These are phyloP conservation scores for Paradisaea rubra DNA, from an alignment of 2,113 vertebrate species.

Conservation along the genomic window DNA sequence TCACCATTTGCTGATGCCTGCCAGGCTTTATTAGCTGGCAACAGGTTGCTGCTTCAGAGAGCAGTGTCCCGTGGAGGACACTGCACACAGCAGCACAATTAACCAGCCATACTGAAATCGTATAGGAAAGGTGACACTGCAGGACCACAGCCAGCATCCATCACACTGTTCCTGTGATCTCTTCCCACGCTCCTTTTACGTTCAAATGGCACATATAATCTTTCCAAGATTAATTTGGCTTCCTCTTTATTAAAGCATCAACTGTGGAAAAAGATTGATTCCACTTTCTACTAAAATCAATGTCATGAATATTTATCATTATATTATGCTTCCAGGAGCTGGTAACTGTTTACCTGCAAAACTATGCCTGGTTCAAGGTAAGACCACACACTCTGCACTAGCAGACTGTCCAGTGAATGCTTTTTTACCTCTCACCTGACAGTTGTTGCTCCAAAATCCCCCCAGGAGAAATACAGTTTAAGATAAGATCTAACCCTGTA, in stretches of 20 bases:
- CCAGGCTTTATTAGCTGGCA: slow-evolving; percentile 15
- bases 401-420: not conserved
- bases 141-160: not conserved
- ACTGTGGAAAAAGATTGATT: not conserved
- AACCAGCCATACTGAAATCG: not conserved
- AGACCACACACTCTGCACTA: not conserved
- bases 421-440: not conserved
- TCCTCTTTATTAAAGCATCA: not conserved
- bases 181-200: not conserved
- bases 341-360: not conserved
- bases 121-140: not conserved
- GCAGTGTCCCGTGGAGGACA: not conserved
- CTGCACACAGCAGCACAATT: not conserved
- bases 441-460: not conserved
- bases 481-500: not conserved
- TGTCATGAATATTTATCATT: not conserved
- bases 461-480: not conserved
- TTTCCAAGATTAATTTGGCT: not conserved
- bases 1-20: not conserved
- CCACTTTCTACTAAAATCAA: not conserved
- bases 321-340: not conserved
- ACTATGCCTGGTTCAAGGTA: not conserved
- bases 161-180: not conserved
- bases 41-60: not conserved
- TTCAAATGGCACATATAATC: not conserved